Evolutionary conservation across 2,888 invertebrate genomes (phyloP), one percentile per base, ranked within the genome.

Genomic region (Syritta pipiens): DNA sequence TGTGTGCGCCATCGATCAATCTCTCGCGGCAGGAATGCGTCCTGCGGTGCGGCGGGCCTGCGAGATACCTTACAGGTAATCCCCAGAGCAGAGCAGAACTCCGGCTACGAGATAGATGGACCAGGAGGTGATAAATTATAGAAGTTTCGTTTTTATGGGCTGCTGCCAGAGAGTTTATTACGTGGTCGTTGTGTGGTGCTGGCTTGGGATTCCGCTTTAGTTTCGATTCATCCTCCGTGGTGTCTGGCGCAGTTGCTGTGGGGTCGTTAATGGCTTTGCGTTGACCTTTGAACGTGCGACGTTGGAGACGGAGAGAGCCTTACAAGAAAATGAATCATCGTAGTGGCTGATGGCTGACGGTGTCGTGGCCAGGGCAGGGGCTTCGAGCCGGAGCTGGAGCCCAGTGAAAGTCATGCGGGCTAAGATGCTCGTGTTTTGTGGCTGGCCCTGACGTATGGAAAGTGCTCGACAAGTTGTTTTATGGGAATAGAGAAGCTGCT

Each of bases 111-210:
- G 22, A 30, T 53, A 32, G 51, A 62, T 12, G 14, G 26, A 40
- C 53, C 6, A 24, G 22, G 26, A 51, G 63, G 49, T 51, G 63
- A 63, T 57, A 49, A 63, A 72, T 65, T 57, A 63, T 26, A 40
- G 48, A 62, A 46, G 28, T 67, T 67, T 46, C 65, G 44, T 26
- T 60, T 65, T 65, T 53, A 55, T 53, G 53, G 53, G 32, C 53
- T 28, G 48, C 48, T 40, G 57, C 67, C 65, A 37, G 46, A 48
- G 17, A 24, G 44, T 53, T 51, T 63, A 42, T 63, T 49, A 62
- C 12, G 49, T 19, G 17, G 44, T 12, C 12, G 35, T 42, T 26
- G 19, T 19, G 10, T 28, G 14, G 26, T 17, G 32, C 22, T 49
- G 17, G 26, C 53, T 12, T 4, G 35, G 28, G 37, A 37, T 35